These are phyloP conservation scores for Zeus faber DNA, from an alignment of 2,113 vertebrate genomes.

Conservation along the genomic window DNA sequence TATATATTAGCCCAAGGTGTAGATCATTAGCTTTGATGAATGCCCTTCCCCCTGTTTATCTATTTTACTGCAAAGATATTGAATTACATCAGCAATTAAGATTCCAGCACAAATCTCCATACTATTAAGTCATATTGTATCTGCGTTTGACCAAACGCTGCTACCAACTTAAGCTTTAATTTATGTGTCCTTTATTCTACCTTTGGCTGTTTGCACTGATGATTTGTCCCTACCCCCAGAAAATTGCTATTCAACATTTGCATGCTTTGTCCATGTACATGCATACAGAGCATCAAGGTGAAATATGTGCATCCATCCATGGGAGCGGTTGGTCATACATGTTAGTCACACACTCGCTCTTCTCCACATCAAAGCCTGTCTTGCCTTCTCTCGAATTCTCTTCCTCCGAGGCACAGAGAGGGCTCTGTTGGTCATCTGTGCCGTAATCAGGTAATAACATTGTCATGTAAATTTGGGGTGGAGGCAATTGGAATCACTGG, in stretches of 20 bases:
- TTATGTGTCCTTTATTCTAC: not conserved
- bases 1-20: no score
- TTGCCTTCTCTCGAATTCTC: slow-evolving; percentile 10
- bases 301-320: slow-evolving; percentile 22
- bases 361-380: slow-evolving; percentile 55
- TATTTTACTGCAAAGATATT: no score
- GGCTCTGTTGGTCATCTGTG: slow-evolving; percentile 56
- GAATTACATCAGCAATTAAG: no score
- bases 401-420: slow-evolving; percentile 45
- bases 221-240: no score
- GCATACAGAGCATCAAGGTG: slow-evolving; percentile 1
- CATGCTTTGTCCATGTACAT: slow-evolving; percentile 21
- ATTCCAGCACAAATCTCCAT: no score
- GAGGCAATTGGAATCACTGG: slow-evolving; percentile 13
- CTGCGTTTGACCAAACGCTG: no score
- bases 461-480: slow-evolving; percentile 33
- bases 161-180: no score
- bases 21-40: no score
- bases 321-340: slow-evolving; percentile 37
- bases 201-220: no score
- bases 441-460: slow-evolving; percentile 64
- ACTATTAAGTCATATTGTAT: no score
- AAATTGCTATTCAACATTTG: slow-evolving; percentile 8
- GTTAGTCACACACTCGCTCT: slow-evolving; percentile 59
- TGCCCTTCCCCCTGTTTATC: no score